phyloP scores from a whole-genome alignment of 2,113 vertebrate genomes.

The Syrrhaptes paradoxus region DNA sequence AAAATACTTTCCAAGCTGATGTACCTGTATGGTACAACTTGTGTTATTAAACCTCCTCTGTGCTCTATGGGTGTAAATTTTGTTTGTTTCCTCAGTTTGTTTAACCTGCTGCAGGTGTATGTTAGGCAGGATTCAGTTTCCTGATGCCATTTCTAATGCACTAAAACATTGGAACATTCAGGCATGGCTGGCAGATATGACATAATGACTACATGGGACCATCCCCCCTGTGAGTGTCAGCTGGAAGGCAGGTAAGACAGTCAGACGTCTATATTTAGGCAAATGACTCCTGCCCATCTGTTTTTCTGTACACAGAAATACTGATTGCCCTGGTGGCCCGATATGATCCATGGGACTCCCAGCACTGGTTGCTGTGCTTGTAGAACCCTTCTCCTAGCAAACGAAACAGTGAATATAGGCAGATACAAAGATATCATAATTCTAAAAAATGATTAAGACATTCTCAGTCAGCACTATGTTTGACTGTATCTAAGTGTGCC shows the following conservation, averaged over 20 bases:
- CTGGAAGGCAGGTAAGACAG: not conserved
- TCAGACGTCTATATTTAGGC: not conserved
- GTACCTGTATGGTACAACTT: not conserved
- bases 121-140: not conserved
- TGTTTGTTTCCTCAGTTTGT: not conserved
- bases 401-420: not conserved
- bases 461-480: not conserved
- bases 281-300: not conserved
- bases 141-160: not conserved
- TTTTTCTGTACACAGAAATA: not conserved
- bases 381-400: not conserved
- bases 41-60: not conserved
- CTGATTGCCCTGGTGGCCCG: not conserved
- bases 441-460: accelerated
- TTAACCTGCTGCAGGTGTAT: not conserved
- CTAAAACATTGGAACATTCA: not conserved
- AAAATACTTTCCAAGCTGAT: not conserved
- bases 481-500: not conserved
- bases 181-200: not conserved
- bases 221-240: not conserved
- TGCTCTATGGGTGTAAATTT: not conserved
- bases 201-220: not conserved
- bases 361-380: not conserved
- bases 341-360: not conserved
- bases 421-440: not conserved